phyloP scores from a whole-genome alignment of 2,113 vertebrate species.

The Ancistrus triradiatus region DNA sequence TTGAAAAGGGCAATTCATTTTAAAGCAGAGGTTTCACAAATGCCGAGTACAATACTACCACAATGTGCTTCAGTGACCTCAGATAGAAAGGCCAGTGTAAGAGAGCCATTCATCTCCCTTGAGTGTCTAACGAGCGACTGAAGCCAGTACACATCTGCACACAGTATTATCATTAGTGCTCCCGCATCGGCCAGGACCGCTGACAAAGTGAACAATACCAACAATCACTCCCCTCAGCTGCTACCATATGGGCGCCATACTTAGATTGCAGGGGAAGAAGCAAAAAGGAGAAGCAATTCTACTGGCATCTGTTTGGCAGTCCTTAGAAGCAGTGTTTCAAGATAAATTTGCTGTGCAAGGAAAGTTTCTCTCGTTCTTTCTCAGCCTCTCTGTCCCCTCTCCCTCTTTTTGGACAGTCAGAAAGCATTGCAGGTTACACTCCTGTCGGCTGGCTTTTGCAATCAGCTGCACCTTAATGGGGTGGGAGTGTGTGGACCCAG shows the following conservation, averaged over 20 bases:
- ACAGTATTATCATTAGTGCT: constrained; percentile 74
- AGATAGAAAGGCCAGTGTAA: background rate
- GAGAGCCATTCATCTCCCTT: constrained; percentile 10
- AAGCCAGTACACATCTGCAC: constrained; percentile 68
- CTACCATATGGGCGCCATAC: constrained; percentile 75
- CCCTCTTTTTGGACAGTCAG: constrained; percentile 54
- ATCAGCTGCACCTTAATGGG: constrained; percentile 70
- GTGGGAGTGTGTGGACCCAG: constrained; percentile 60
- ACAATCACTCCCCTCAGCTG: constrained; percentile 74
- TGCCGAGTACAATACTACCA: too few relatives aligned
- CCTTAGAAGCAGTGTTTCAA: constrained; percentile 58
- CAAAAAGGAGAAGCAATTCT: constrained; percentile 58
- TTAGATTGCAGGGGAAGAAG: constrained; percentile 54
- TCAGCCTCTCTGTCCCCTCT: constrained; percentile 13
- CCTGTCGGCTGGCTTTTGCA: constrained; percentile 58
- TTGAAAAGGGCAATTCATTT: background rate
- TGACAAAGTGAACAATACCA: constrained; percentile 80
- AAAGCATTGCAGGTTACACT: constrained; percentile 63
- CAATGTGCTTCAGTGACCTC: constrained; percentile 17
- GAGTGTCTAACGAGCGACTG: constrained; percentile 29
- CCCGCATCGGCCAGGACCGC: constrained; percentile 66
- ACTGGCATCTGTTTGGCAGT: constrained; percentile 69
- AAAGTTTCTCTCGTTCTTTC: constrained; percentile 47
- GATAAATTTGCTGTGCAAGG: constrained; percentile 52
- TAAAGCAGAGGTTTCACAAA: background rate